Conservation (phyloP, 2,888 invertebrate species). For the Imbricaverruca yamaguchii region DNA sequence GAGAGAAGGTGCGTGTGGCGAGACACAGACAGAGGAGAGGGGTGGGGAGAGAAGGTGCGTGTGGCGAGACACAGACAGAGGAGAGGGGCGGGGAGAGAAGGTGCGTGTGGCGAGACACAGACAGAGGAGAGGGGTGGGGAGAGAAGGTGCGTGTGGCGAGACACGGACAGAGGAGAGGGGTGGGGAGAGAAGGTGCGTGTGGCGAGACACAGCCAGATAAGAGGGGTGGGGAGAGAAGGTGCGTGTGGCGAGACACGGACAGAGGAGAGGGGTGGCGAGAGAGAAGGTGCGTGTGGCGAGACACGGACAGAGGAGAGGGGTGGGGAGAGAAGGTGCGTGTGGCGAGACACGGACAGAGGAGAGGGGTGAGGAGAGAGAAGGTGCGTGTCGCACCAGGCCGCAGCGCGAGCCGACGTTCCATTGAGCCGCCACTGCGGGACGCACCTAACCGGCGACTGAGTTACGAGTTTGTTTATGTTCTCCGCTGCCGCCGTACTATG, state of each 20-base stretch:
- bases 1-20: too few species aligned
- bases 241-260: not conserved
- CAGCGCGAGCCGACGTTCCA: too few species aligned
- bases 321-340: constrained; percentile 31
- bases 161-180: not conserved
- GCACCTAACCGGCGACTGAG: too few species aligned
- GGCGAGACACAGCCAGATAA: not conserved
- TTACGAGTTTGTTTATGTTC: not conserved
- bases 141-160: too few species aligned
- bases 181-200: not conserved
- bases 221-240: not conserved
- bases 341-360: constrained; percentile 34
- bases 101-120: not conserved
- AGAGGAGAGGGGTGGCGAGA: constrained; percentile 26
- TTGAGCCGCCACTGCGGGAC: too few species aligned
- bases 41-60: too few species aligned
- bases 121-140: not conserved
- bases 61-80: too few species aligned
- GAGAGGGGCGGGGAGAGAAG: not conserved
- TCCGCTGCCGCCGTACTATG: not conserved
- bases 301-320: constrained; percentile 4
- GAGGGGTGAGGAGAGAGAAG: constrained; percentile 15
- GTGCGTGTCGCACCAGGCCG: too few species aligned
- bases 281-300: not conserved
- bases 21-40: too few species aligned